Percentiles rank a stretch among this genome's conserved stretches.
These are phyloP conservation scores for Urocyon cinereoargenteus DNA, from an alignment of 2,797 vertebrate species.

Conservation along the genomic window DNA sequence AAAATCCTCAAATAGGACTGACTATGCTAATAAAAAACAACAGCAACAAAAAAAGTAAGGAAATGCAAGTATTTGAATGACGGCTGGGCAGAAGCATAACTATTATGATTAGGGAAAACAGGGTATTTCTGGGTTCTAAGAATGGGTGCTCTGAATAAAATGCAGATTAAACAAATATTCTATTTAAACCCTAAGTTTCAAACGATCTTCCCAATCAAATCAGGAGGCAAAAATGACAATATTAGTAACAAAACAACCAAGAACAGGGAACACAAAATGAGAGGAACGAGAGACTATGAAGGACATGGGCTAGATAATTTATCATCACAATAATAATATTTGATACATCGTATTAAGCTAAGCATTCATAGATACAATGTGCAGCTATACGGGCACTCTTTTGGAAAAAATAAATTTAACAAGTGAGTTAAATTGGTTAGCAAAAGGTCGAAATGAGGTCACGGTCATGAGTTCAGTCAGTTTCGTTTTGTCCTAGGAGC, in stretches of 20 bases:
- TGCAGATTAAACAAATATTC: neutral
- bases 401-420: slow-evolving; percentile 54
- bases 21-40: neutral
- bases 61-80: neutral
- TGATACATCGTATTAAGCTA: neutral
- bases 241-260: neutral
- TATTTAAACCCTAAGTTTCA: neutral
- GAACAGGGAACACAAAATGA: neutral
- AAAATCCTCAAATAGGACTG: neutral
- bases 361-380: neutral
- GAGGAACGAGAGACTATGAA: neutral
- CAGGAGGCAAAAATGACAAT: neutral
- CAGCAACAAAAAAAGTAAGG: neutral
- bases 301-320: neutral
- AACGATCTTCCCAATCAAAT: neutral
- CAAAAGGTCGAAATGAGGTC: slow-evolving; percentile 63
- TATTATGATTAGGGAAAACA: neutral
- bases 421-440: slow-evolving; percentile 48
- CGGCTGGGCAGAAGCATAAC: neutral
- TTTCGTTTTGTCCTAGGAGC: neutral
- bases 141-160: neutral
- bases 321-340: neutral
- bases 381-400: neutral
- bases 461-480: neutral
- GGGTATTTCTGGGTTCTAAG: neutral